Base-by-base conservation (phyloP, 2,113 vertebrate genomes). In the Anguilla japonica region DNA sequence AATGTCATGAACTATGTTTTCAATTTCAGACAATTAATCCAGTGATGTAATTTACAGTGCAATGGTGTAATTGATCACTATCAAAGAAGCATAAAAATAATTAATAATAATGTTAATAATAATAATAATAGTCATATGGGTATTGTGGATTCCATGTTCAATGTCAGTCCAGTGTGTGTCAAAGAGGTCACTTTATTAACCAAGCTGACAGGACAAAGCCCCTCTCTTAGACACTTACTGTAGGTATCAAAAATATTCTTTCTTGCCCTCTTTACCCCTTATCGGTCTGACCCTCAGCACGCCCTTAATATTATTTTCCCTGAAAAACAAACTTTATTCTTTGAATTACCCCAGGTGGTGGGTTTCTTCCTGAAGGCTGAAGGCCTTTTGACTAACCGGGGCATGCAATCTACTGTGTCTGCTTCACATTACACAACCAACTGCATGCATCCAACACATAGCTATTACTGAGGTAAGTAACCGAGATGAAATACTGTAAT, bases 301-400 rank as follows among this genome's bases (percentile, higher is more conserved):
- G n/a, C 71, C 71, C 11, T 34, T 13, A 75, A 75, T 75, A 34
- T 26, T 75, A 15, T 20, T 80, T 80, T 80, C 40, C 18, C 39
- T 41, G 13, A 11, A 80, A 80, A 41, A 18, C 14, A 80, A 80
- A 20, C 40, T 40, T 41, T 41, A 81, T 78, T 82, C 41, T 84
- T 26, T 83, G 56, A 75, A 83, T 78, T 43, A 83, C 80, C 50
- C 87, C 80, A 41, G 57, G 57, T 41, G 29, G 34, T 39, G 87
- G 57, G 85, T 88, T 86, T 83, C 79, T 67, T 89, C 87, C 3
- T 87, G 34, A 78, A 82, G 75, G 79, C 78, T 81, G 60, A 78
- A n/a, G 63, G 63, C 26, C 13, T n/a, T 75, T 75, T 5, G 71
- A 34, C 26, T 13, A 20, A 0, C 60, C 29, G n/a, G n/a, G 26